Evolutionary conservation across 2,797 vertebrate genomes (phyloP).

Genomic region (Tokudaia tokunoshimensis): DNA sequence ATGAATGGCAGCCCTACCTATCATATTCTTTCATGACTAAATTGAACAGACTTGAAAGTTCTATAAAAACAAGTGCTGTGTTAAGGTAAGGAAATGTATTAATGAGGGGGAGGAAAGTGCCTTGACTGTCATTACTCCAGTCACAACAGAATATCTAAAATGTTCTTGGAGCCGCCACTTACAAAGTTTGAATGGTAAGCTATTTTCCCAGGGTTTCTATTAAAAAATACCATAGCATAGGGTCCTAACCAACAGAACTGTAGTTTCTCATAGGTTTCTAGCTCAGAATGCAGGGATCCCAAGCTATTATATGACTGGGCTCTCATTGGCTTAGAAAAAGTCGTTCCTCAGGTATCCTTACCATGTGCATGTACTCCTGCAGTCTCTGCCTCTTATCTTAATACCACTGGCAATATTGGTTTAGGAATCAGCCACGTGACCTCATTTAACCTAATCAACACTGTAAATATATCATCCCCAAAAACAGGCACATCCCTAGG

Average conservation of each 20-base stretch:
- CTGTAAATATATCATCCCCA: not conserved
- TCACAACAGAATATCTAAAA: not conserved
- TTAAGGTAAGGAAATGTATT: not conserved
- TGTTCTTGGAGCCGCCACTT: not conserved
- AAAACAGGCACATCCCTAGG: not conserved
- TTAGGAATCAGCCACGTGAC: not conserved
- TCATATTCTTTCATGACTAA: not conserved
- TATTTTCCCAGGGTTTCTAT: not conserved
- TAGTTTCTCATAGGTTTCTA: not conserved
- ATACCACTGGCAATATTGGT: not conserved
- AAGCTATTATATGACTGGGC: not conserved
- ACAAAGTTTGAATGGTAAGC: not conserved
- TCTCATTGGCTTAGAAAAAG: not conserved
- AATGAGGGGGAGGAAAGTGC: not conserved
- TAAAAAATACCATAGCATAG: not conserved
- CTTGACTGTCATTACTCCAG: not conserved
- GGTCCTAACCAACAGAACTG: not conserved
- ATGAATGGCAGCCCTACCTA: not conserved
- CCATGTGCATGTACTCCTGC: fast-evolving
- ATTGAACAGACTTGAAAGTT: not conserved
- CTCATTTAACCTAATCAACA: not conserved
- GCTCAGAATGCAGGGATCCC: not conserved
- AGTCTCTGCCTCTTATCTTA: not conserved
- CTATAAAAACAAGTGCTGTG: not conserved
- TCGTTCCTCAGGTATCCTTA: not conserved